phyloP scores from a whole-genome alignment of 2,113 vertebrate genomes.

The Gasterosteus aculeatus region DNA sequence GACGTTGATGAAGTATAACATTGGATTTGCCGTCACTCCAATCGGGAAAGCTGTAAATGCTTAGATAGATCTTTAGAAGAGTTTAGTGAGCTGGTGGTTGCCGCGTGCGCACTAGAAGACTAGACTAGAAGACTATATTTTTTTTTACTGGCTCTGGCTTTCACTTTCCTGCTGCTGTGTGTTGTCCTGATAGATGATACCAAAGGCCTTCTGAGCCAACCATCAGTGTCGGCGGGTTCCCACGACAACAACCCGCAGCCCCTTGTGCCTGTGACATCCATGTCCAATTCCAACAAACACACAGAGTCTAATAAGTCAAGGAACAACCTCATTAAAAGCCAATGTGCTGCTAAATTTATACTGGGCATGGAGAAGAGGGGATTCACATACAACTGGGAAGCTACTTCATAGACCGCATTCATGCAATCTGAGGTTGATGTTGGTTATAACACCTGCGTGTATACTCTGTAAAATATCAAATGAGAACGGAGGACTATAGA shows the following conservation, averaged over 20 bases:
- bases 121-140: not conserved
- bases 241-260: conserved; percentile 19
- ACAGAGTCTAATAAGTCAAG: conserved; percentile 31
- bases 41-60: not conserved
- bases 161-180: not conserved
- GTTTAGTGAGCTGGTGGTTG: not conserved
- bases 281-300: conserved; percentile 29
- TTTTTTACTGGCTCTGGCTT: not conserved
- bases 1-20: not conserved
- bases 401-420: not conserved
- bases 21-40: not conserved
- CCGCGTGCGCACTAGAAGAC: not conserved
- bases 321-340: conserved; percentile 21
- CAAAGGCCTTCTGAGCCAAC: conserved; percentile 12
- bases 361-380: not conserved
- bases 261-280: conserved; percentile 12
- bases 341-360: not conserved
- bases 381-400: not conserved
- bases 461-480: conserved; percentile 18
- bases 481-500: conserved; percentile 5
- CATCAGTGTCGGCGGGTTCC: conserved; percentile 14
- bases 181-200: conserved; percentile 14
- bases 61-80: not conserved
- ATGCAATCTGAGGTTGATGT: conserved; percentile 7
- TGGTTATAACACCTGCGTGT: not conserved